These are phyloP conservation scores for Pachydiplax longipennis DNA, from an alignment of 2,888 invertebrate genomes.

Conservation along the genomic window DNA sequence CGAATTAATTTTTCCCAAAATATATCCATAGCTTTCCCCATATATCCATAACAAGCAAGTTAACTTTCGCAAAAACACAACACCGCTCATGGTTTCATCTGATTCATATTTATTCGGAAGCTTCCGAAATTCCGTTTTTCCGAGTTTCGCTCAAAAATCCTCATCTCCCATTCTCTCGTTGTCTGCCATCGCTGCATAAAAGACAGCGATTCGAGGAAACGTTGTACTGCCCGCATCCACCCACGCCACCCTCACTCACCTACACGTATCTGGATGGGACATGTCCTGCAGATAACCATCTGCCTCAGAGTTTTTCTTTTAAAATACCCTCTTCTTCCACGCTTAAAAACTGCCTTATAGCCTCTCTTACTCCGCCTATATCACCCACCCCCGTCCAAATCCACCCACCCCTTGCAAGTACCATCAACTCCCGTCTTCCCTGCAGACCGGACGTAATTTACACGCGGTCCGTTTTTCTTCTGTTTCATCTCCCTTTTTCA, in stretches of 20 bases:
- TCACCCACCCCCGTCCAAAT: background rate
- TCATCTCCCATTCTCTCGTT: background rate
- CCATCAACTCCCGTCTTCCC: background rate
- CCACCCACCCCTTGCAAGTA: background rate
- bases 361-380: background rate
- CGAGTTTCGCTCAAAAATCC: too few relatives aligned
- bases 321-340: constrained; percentile 9
- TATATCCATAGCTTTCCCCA: too few relatives aligned
- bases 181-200: background rate
- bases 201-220: background rate
- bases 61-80: too few relatives aligned
- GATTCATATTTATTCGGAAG: too few relatives aligned
- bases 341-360: background rate
- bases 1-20: too few relatives aligned
- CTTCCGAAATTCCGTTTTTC: too few relatives aligned
- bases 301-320: background rate
- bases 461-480: background rate
- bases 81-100: too few relatives aligned
- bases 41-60: too few relatives aligned
- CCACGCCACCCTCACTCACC: background rate
- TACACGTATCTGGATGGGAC: background rate
- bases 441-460: constrained; percentile 22
- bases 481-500: background rate
- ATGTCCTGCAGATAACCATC: constrained; percentile 7
- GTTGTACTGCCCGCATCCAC: background rate